A percentile compares a stretch with the other conserved stretches of the same genome.
These are phyloP conservation scores for Bombus huntii DNA, from an alignment of 1,140 invertebrate genomes.

Conservation along the genomic window DNA sequence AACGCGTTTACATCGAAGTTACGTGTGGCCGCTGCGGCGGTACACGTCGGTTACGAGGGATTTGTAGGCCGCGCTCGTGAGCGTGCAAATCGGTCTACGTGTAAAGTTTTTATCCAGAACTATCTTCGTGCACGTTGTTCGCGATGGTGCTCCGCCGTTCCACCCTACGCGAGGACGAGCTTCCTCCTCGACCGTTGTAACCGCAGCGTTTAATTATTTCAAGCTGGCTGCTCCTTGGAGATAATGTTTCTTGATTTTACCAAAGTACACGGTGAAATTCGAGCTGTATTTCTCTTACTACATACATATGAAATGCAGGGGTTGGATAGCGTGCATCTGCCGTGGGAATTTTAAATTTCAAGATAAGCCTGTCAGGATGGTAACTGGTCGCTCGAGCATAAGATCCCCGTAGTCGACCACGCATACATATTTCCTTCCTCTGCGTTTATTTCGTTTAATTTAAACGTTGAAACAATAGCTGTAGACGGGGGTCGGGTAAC, in stretches of 20 bases:
- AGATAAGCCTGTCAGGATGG: background rate
- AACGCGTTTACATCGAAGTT: slow-evolving; percentile 10
- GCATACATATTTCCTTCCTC: background rate
- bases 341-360: too few relatives aligned
- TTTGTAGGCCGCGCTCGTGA: background rate
- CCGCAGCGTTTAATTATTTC: background rate
- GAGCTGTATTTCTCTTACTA: background rate
- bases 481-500: slow-evolving; percentile 9
- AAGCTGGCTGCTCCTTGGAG: background rate
- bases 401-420: background rate
- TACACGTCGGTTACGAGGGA: background rate
- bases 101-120: slow-evolving; percentile 23
- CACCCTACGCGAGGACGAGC: background rate
- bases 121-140: slow-evolving; percentile 8
- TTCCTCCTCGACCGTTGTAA: too few relatives aligned
- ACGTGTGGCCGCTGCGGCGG: background rate
- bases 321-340: too few relatives aligned
- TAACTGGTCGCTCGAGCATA: too few relatives aligned
- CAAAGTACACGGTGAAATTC: background rate
- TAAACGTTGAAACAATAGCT: background rate
- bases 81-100: slow-evolving; percentile 12
- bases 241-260: background rate
- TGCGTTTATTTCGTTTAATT: background rate
- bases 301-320: too few relatives aligned
- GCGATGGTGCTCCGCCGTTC: too few relatives aligned